Evolutionary conservation across 1,140 invertebrate species (phyloP).

Genomic region (Trichomalopsis sarcophagae): DNA sequence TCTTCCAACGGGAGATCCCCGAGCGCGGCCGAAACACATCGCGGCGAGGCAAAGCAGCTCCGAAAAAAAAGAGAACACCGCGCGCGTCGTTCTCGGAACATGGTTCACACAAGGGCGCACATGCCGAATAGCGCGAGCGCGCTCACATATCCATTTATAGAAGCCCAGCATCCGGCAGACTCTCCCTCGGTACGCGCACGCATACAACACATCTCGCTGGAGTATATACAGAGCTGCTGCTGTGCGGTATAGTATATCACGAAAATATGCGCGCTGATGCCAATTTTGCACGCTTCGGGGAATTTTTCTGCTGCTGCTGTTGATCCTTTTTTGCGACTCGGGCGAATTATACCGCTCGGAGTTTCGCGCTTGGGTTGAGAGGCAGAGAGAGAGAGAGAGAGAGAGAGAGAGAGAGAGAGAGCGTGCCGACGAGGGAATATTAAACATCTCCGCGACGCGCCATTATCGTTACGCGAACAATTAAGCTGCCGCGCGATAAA

Average conservation of each 20-base stretch:
- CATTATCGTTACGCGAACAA: neutral
- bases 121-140: constrained; percentile 18
- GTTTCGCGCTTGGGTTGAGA: neutral
- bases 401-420: no score
- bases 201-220: neutral
- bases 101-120: constrained; percentile 11
- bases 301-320: neutral
- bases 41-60: neutral
- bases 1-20: neutral
- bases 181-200: neutral
- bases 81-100: constrained; percentile 11
- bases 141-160: constrained; percentile 47
- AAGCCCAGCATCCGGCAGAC: constrained; percentile 33
- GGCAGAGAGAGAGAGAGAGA: no score
- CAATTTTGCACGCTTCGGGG: neutral
- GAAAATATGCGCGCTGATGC: neutral
- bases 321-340: neutral
- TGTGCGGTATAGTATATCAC: no score
- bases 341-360: neutral
- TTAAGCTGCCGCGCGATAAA: neutral
- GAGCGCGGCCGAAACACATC: neutral
- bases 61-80: neutral
- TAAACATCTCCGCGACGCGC: neutral
- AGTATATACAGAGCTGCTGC: no score
- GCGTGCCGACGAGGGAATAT: neutral